Evolutionary conservation across 2,888 invertebrate species (phyloP), one percentile per base, ranked within the genome.

Genomic region (Calameuta pallipes): DNA sequence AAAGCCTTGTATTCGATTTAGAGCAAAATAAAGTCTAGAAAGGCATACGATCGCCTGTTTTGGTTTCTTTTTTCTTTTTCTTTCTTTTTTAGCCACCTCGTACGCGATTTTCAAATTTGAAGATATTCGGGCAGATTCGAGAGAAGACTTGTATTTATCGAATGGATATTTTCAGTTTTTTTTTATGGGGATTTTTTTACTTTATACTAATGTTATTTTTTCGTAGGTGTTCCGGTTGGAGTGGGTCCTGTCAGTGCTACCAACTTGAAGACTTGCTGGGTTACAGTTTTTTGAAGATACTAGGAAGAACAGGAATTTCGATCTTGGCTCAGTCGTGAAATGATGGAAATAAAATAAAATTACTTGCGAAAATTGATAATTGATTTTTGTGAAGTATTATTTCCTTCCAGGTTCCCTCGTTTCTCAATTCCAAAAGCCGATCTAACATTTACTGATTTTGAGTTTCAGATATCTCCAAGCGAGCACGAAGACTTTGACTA

Each of bases 1-100:
- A 90, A 87, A 87, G 87, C 86, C 88, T 90, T 91, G 91, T 91
- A 91, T 89, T 90, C 87, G 85, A 90, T 90, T 91, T 89, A 89
- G 87, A 90, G 90, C 89, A 89, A 91, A 91, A 91, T 91, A 91
- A 91, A 91, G 90, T 91, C 91, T 91, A 91, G 90, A 90, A 91
- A 91, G 91, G 89, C 89, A 91, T 71, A 33, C 31, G 71, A 71
- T 71, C 34, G 31, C 6, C 13, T 71, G 33, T 71, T 71, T 31
- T 31, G 33, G 13, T 33, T 71, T 71, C 15, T 23, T 71, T 71
- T 11, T 71, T 33, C 6, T 23, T 23, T 23, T 56, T 56, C 6
- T 56, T 71, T 31, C n/a, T 30, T 56, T 56, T 41, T 23, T 34
- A 31, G 33, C 71, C 34, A 33, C 31, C 71, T 31, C 33, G 33